Evolutionary conservation across 2,888 invertebrate genomes (phyloP).

Genomic region (Epirrhoe tristata): DNA sequence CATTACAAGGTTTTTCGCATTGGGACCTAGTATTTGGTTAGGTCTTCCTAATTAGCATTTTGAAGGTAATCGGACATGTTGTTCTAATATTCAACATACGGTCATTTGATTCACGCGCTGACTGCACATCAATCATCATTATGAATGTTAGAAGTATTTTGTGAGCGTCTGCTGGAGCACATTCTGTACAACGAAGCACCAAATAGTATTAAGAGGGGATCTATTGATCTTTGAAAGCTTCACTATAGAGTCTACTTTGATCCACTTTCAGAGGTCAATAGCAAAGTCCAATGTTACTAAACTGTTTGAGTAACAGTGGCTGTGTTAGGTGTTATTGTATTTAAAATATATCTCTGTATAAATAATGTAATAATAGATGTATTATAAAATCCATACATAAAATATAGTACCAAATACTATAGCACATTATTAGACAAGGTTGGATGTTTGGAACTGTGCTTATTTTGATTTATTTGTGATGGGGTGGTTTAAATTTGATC

Average conservation of each 20-base stretch:
- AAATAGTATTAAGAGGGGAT: conserved; percentile 21
- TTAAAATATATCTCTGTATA: conserved; percentile 18
- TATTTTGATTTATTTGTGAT: conserved; percentile 23
- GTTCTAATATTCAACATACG: too few species aligned
- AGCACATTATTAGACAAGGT: conserved; percentile 17
- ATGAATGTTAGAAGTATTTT: not conserved
- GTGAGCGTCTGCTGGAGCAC: conserved; percentile 5
- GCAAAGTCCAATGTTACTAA: conserved; percentile 62
- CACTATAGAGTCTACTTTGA: conserved; percentile 2
- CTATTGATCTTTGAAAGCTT: conserved; percentile 12
- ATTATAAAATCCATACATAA: conserved; percentile 23
- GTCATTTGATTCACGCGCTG: too few species aligned
- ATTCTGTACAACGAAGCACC: conserved; percentile 15
- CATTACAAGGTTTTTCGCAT: too few species aligned
- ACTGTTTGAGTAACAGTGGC: conserved; percentile 59
- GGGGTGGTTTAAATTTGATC: conserved; percentile 53
- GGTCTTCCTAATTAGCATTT: too few species aligned
- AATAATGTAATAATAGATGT: conserved; percentile 25
- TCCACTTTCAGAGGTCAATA: conserved; percentile 33
- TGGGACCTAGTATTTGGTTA: too few species aligned
- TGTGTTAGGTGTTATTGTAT: conserved; percentile 52
- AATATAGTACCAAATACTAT: conserved; percentile 29
- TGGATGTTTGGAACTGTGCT: conserved; percentile 9
- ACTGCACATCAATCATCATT: not conserved
- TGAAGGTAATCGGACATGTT: too few species aligned